Conservation (phyloP, 1,140 invertebrate genomes). For the Aphaenogaster floridana region DNA sequence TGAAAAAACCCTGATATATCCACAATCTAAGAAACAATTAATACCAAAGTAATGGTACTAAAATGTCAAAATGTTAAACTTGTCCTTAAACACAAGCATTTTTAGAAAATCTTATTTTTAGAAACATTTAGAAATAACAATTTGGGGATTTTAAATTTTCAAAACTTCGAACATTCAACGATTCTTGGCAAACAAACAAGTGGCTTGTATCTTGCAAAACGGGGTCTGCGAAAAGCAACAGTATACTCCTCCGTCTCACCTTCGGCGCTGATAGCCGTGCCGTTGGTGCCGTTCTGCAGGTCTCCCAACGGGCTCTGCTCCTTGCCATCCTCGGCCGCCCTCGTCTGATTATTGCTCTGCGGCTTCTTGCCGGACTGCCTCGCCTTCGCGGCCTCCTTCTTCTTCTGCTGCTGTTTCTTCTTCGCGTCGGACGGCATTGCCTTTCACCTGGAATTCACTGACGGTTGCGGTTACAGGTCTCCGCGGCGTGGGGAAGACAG, state of each 20-base stretch:
- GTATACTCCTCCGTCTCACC: constrained; percentile 77
- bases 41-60: not conserved
- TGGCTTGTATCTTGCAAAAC: not conserved
- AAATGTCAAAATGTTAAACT: not conserved
- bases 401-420: constrained; percentile 98
- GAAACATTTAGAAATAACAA: not conserved
- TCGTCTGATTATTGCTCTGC: constrained; percentile 80
- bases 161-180: no score
- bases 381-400: constrained; percentile 97
- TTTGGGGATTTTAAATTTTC: not conserved
- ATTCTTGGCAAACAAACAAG: no score
- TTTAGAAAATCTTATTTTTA: not conserved
- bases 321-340: constrained; percentile 86
- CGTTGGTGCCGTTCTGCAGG: constrained; percentile 84
- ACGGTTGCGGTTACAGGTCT: not conserved
- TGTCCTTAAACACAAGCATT: no score
- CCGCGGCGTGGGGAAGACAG: not conserved
- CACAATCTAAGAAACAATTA: no score
- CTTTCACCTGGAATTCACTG: constrained; percentile 69
- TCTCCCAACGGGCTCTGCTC: constrained; percentile 86
- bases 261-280: constrained; percentile 85
- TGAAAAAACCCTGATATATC: not conserved
- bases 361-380: constrained; percentile 90
- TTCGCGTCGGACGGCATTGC: constrained; percentile 98
- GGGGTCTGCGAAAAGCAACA: not conserved